Evolutionary conservation across 2,888 invertebrate species (phyloP), one percentile per base, ranked within the genome.

Genomic region (Lasioglossum leucozonium): DNA sequence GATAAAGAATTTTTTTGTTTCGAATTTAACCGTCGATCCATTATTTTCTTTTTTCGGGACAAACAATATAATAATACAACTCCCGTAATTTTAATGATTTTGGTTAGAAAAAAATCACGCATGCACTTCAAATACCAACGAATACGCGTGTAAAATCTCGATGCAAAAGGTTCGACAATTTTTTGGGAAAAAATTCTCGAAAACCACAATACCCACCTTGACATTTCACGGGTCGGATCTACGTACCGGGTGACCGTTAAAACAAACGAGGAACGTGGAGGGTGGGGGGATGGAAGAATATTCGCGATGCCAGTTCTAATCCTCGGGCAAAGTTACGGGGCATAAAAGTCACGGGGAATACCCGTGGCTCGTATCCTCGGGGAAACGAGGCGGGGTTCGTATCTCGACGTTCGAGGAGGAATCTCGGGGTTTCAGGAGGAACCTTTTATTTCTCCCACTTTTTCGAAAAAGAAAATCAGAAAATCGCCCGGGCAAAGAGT

Each of bases 281-380:
- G 37, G 0, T 4, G 3, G 11, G 30, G 30, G 6, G 1, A 4
- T 5, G 34, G 67, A 18, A n/a, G 22, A 67, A 72, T 44, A 72
- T 72, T 67, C 69, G 40, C 30, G 37, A 37, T 34, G 30, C 51
- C n/a, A 69, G 73, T 77, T 71, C 74, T 84, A 84, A 74, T 78
- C 78, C 84, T 16, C 51, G 18, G 72, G n/a, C 51, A 26, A 84
- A 78, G 67, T 84, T 84, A 84, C 84, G 78, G 34, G 40, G 69
- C 84, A 84, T 84, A 84, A 84, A 84, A 83, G 84, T 78, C 84
- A 78, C 58, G 72, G 22, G 73, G 58, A 74, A 77, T 82, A 84
- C 69, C 77, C 77, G 75, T 67, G 81, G 73, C 40, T 75, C 69
- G 81, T 65, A 75, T 82, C 62, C 72, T 22, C 81, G 67, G n/a